Percentiles rank a stretch among this genome's conserved stretches.
phyloP scores from a whole-genome alignment of 2,113 vertebrate genomes.

The Pavo muticus region DNA sequence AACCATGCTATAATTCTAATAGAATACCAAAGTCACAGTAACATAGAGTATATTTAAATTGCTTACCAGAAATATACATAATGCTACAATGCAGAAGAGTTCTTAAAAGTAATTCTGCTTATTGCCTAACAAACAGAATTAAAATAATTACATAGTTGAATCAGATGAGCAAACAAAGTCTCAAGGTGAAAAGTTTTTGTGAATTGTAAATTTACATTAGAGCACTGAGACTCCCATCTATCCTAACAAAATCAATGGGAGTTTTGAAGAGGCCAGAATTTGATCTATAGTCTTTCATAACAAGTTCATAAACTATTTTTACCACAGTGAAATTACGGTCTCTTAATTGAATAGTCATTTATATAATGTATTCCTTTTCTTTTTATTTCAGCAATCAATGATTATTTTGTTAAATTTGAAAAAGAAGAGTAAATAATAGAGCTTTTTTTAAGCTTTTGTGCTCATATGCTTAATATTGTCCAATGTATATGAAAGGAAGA shows the following conservation, averaged over 20 bases:
- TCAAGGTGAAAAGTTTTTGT: neutral
- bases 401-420: neutral
- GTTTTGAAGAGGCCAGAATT: neutral
- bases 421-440: neutral
- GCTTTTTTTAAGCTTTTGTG: neutral
- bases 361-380: neutral
- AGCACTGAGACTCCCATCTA: neutral
- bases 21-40: neutral
- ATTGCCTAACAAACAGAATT: neutral
- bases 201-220: fast-evolving
- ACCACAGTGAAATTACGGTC: neutral
- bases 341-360: neutral
- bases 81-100: neutral
- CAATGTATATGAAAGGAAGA: neutral
- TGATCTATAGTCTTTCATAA: neutral
- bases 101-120: neutral
- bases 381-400: neutral
- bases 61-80: neutral
- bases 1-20: neutral
- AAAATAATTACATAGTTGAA: neutral
- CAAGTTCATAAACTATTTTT: neutral
- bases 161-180: neutral
- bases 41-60: neutral
- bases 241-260: neutral
- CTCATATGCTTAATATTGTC: neutral